phyloP scores from a whole-genome alignment of 2,888 invertebrate species.

The Phaedon cochleariae region DNA sequence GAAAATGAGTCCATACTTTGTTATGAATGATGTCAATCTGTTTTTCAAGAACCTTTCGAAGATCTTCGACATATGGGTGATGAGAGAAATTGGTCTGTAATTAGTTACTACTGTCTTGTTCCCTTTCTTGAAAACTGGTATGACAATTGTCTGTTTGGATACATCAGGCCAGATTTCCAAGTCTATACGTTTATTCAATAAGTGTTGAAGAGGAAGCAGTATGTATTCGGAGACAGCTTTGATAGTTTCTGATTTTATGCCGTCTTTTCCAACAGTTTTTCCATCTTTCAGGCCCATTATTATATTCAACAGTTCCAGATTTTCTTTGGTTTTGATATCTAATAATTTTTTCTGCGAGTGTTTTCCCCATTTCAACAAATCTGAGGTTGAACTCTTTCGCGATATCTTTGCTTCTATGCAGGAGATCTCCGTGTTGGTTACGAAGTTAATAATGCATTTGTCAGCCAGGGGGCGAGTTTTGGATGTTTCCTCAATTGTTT shows the following conservation, averaged over 20 bases:
- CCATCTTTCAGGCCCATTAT: slow-evolving; percentile 11
- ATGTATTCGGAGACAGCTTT: slow-evolving; percentile 6
- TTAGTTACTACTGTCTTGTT: slow-evolving; percentile 9
- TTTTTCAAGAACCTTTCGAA: slow-evolving; percentile 20
- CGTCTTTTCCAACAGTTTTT: slow-evolving; percentile 6
- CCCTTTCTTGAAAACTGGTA: slow-evolving; percentile 14
- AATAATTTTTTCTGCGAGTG: not conserved
- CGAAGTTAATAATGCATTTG: no score
- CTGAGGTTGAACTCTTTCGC: slow-evolving; percentile 9
- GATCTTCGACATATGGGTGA: slow-evolving; percentile 18
- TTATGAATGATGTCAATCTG: slow-evolving; percentile 7
- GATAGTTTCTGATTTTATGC: slow-evolving; percentile 5
- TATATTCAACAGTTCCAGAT: not conserved
- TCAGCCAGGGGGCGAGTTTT: no score
- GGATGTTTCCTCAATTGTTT: no score
- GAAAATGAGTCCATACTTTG: not conserved
- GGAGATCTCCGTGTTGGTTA: not conserved
- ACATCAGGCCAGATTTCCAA: slow-evolving; percentile 5
- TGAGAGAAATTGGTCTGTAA: slow-evolving; percentile 22
- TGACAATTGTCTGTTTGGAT: slow-evolving; percentile 10
- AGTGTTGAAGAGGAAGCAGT: slow-evolving; percentile 4
- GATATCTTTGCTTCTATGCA: not conserved
- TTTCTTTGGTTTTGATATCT: slow-evolving; percentile 2
- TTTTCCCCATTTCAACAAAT: no score
- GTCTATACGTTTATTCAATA: slow-evolving; percentile 11